phyloP scores from a whole-genome alignment of 2,797 vertebrate genomes.

The Petrocephalus sullivani region DNA sequence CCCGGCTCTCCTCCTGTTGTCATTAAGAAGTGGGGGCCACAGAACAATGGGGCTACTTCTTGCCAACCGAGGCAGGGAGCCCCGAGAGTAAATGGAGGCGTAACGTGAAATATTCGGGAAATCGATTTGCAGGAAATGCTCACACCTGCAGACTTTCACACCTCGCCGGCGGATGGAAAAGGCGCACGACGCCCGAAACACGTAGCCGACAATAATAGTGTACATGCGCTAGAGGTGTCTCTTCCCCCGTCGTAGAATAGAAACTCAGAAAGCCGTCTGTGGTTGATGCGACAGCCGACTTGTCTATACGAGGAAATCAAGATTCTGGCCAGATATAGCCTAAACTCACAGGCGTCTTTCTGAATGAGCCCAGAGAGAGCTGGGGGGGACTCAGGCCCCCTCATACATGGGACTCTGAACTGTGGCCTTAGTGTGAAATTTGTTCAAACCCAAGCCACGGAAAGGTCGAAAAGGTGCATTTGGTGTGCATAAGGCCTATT shows the following conservation, averaged over 20 bases:
- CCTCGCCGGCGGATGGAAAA: constrained; percentile 46
- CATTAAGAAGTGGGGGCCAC: constrained; percentile 28
- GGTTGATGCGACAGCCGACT: constrained; percentile 60
- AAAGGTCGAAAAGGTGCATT: neutral
- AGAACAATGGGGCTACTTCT: constrained; percentile 55
- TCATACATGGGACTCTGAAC: neutral
- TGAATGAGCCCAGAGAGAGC: neutral
- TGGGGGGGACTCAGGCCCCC: neutral
- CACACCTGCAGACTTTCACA: neutral
- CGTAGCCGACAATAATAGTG: constrained; percentile 58
- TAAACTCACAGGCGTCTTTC: constrained; percentile 25
- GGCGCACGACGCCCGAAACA: constrained; percentile 28
- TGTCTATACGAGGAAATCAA: constrained; percentile 18
- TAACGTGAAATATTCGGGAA: neutral
- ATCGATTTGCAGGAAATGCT: neutral
- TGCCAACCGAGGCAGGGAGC: neutral
- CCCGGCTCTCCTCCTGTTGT: constrained; percentile 42
- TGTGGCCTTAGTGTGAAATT: constrained; percentile 9
- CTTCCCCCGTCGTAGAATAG: constrained; percentile 45
- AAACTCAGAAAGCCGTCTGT: constrained; percentile 54
- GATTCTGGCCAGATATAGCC: constrained; percentile 30
- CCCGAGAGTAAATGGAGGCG: neutral
- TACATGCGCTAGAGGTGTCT: constrained; percentile 12
- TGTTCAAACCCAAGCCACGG: neutral
- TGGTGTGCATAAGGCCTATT: neutral